These are phyloP conservation scores for Stenoptilia bipunctidactyla DNA, from an alignment of 2,888 invertebrate genomes.

Conservation along the genomic window DNA sequence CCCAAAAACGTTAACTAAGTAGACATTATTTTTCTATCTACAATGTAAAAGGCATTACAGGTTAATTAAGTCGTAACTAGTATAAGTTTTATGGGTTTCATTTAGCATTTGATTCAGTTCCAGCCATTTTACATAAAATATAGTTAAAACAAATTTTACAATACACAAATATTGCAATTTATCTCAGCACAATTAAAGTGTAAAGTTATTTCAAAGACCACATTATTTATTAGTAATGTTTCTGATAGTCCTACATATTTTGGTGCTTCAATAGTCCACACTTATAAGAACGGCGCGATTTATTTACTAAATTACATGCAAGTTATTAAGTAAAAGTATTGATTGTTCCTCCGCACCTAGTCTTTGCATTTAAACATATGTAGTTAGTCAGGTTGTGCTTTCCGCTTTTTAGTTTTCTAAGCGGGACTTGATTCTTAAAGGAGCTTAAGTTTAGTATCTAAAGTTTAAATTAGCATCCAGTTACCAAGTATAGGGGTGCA, in stretches of 20 bases:
- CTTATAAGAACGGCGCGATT: conserved; percentile 9
- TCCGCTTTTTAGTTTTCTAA: neutral
- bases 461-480: neutral
- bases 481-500: conserved; percentile 1
- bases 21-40: too few species aligned
- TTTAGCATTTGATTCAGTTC: conserved; percentile 9
- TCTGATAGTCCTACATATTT: conserved; percentile 8
- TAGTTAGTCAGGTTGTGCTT: neutral
- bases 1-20: too few species aligned
- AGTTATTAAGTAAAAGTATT: neutral
- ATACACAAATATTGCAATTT: too few species aligned
- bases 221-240: neutral
- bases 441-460: neutral
- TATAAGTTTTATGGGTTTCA: conserved; percentile 25
- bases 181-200: too few species aligned
- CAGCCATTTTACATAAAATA: neutral
- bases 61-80: conserved; percentile 23
- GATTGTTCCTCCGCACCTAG: conserved; percentile 20
- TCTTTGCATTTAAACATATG: conserved; percentile 30
- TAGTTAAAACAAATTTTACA: neutral
- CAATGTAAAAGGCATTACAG: conserved; percentile 8
- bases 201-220: too few species aligned
- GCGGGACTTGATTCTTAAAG: neutral
- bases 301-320: too few species aligned
- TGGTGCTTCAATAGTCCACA: conserved; percentile 45